Base-by-base conservation (phyloP, 1,140 invertebrate species). In the Notospermus geniculatus region DNA sequence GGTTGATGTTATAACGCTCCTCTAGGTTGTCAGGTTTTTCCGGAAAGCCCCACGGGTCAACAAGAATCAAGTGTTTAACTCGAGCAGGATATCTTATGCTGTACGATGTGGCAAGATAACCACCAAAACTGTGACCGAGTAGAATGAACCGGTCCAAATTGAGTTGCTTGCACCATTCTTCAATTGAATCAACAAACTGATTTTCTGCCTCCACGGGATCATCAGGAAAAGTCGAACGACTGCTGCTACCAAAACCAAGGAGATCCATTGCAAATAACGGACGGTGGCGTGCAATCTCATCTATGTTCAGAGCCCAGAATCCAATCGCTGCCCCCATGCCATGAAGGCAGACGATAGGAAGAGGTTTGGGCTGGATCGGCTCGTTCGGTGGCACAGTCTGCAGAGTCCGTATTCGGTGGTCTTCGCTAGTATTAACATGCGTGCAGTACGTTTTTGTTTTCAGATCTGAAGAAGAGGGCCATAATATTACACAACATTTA, bases 21-120 rank as follows among this genome's bases (percentile, higher is more conserved):
- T 90, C 87, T 25, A 69, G 62, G 36, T 70, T 61, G 1, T 80
- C 65, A 0, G 92, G 91, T 70, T 85, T 86, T 76, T 95, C 91
- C 0, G 92, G 88, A 78, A 97, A 95, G n/a, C 97, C 97, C 96
- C 96, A 98, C 0, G 96, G 93, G 83, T 99, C 96, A 0, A 92
- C 93, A 25, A 98, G 82, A 66, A 98, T 90, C 0, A 98, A 80
- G 82, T 97, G 94, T 60, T 90, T 86, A 0, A 98, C 90, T 68
- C 88, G 86, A 64, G 66, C 79, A 75, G 79, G 77, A 67, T 84
- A 79, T 30, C 71, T 75, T 7, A 84, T 91, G 0, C 92, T 87
- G 82, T 98, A 98, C 0, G 93, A 89, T 17, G 91, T 88, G 1
- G 92, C 91, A 39, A 99, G 84, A 83, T 91, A 99, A 1, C 91